Base-by-base conservation (phyloP, 2,113 vertebrate genomes). In the Dromaius novaehollandiae region DNA sequence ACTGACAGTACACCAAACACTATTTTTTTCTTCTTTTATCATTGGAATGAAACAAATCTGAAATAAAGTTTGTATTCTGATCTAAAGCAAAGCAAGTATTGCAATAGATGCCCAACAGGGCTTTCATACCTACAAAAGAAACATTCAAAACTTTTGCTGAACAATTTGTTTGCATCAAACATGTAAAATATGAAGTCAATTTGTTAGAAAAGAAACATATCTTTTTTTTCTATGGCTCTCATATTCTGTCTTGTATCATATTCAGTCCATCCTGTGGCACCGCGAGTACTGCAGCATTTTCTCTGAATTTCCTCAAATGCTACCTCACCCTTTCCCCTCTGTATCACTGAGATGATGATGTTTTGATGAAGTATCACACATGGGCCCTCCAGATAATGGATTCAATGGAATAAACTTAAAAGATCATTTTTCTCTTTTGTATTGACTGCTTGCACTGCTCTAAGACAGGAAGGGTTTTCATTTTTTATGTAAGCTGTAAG, bases 401-500 rank as follows among this genome's bases (percentile, higher is more conserved):
- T 95, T 97, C 95, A 92, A 95, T 40, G 86, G 96, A 82, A 96
- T 68, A 96, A 68, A 92, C 90, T 96, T 94, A 97, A 95, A 95
- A 94, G 94, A 98, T 93, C 83, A 95, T 98, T 97, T 91, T 93
- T 97, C 91, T 97, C 93, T 86, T 93, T 96, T 83, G 92, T 97
- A 97, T 97, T 97, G 97, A 98, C 95, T 97, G 94, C 92, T 95
- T 76, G 53, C 34, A 18, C 79, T 73, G 87, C 97, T 97, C 75
- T 48, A 58, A 96, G 97, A 96, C 89, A 94, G 95, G 96, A 97
- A 97, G 89, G 66, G 69, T 92, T 97, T 98, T 97, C 97, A 93
- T 96, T 98, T 98, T 97, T 98, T 88, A 97, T 94, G 95, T 94
- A 96, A 97, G 90, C 96, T 95, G 61, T 85, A 86, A 96, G 96